phyloP scores from a whole-genome alignment of 2,113 vertebrate genomes.

The Willisornis vidua region DNA sequence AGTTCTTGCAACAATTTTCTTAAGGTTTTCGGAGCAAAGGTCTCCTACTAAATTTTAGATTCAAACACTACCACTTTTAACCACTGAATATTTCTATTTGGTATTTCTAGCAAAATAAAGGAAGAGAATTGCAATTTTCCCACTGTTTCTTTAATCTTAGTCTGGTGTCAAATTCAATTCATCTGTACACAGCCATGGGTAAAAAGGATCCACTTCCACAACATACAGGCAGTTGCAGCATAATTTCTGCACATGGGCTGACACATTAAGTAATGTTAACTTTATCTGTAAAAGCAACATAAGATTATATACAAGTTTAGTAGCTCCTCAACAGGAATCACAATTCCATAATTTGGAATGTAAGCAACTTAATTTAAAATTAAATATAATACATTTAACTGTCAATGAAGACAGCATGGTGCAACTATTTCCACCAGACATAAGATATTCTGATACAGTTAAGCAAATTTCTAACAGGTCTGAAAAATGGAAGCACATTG shows the following conservation, averaged over 20 bases:
- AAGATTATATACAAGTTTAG: neutral
- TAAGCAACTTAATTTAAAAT: neutral
- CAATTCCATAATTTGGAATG: neutral
- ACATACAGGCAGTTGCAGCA: neutral
- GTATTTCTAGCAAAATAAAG: neutral
- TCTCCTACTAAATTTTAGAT: neutral
- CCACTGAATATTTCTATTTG: neutral
- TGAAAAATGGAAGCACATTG: neutral
- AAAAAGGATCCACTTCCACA: neutral
- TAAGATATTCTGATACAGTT: neutral
- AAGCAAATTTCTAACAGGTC: neutral
- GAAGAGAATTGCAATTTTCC: neutral
- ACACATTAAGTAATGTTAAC: neutral
- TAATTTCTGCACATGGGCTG: neutral
- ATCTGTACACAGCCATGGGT: neutral
- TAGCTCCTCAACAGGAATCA: neutral
- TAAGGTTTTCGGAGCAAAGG: neutral
- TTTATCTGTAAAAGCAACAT: neutral
- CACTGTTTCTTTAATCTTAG: neutral
- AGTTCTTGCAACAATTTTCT: neutral
- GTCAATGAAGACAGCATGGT: neutral
- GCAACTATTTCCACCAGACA: neutral
- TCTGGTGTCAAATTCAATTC: neutral
- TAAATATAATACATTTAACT: neutral
- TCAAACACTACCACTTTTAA: neutral